Conservation (phyloP, 1,140 invertebrate genomes). For the Anastrepha obliqua region DNA sequence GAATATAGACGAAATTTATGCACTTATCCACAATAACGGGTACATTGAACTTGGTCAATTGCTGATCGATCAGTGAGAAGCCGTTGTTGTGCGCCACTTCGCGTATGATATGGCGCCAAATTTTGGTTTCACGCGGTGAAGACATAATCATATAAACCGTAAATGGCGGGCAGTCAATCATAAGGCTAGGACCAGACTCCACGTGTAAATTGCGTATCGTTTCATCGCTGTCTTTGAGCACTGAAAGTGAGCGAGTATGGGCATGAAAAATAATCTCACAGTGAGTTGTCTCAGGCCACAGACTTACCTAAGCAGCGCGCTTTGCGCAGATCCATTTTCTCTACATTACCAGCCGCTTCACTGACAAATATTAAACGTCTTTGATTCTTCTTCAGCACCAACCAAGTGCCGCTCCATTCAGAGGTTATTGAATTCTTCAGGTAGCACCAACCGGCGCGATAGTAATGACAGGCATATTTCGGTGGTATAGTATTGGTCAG, state of each 20-base stretch:
- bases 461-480: slow-evolving; percentile 78
- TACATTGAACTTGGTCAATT: slow-evolving; percentile 89
- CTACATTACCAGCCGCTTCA: slow-evolving; percentile 76
- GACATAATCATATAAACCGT: slow-evolving; percentile 84
- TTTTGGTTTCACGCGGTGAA: slow-evolving; percentile 79
- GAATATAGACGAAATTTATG: slow-evolving; percentile 89
- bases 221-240: slow-evolving; percentile 76
- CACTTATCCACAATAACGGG: slow-evolving; percentile 93
- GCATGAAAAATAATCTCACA: background rate
- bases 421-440: slow-evolving; percentile 81
- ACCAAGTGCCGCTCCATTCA: slow-evolving; percentile 85
- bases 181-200: slow-evolving; percentile 79
- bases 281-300: slow-evolving; percentile 20
- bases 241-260: slow-evolving; percentile 64
- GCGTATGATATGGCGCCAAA: slow-evolving; percentile 84
- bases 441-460: slow-evolving; percentile 81
- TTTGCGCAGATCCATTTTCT: slow-evolving; percentile 86
- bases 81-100: slow-evolving; percentile 86
- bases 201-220: slow-evolving; percentile 75
- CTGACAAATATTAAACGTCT: slow-evolving; percentile 82
- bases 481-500: slow-evolving; percentile 78
- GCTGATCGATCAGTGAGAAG: slow-evolving; percentile 85
- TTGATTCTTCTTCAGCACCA: slow-evolving; percentile 80
- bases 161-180: slow-evolving; percentile 80
- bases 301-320: slow-evolving; percentile 83